Evolutionary conservation across 2,888 invertebrate species (phyloP), one percentile per base, ranked within the genome.

Genomic region (Sclerodermus sp.): DNA sequence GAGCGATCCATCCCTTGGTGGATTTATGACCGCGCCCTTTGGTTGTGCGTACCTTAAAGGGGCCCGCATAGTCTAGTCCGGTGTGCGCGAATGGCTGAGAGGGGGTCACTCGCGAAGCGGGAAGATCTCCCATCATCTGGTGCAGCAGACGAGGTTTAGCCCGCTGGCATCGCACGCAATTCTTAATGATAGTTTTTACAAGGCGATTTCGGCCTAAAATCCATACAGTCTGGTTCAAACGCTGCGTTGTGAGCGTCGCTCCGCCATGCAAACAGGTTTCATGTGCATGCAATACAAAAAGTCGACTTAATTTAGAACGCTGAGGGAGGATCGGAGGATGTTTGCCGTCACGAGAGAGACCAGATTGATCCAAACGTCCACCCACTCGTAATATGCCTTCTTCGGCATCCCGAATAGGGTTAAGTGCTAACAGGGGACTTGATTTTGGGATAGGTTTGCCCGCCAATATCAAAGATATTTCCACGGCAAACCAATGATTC

Each of bases 11-110:
- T 9, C 51, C 58, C 29, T 51, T 57, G 23, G 15, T 40, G 1
- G 51, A 41, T 3, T 31, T 15, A 1, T 47, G 23, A 0, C 58
- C 58, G 0, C 55, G 45, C 0, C 54, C 58, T 12, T 51, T 51
- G 0, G 45, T 32, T 0, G 42, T 16, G 0, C 51, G 30, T 0
- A 58, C 9, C 15, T 15, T 15, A 2, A 59, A 1, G 0, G 53
- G 60, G 0, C 53, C 51, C 1, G 57, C 51, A 16, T 50, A 46
- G 15, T 56, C 52, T 0, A 55, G 16, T 0, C 45, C 52, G 1
- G 43, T 13, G 0, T 14, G 9, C 1, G 31, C 15, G 31, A 53
- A 56, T 0, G 56, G 37, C 2, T 48, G 13, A 0, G 43, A 18
- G 0, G 47, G 48, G 1, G 23, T 31, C 2, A 41, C 29, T 1